Conservation (phyloP, 2,888 invertebrate genomes). For the Archips xylosteana region DNA sequence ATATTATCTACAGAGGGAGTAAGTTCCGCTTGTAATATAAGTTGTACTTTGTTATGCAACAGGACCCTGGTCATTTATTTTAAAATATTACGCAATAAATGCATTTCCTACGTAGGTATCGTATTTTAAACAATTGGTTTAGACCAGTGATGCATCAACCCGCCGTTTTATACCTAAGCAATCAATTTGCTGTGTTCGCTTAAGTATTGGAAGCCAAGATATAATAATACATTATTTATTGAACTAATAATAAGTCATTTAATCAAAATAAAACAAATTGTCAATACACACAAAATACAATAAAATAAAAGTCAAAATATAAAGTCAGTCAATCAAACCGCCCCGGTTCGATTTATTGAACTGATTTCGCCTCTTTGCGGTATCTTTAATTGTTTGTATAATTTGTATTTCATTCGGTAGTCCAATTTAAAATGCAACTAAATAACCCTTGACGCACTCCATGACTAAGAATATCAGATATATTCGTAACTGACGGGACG, state of each 20-base stretch:
- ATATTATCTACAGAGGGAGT: too few species aligned
- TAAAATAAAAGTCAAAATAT: too few species aligned
- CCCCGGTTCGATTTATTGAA: too few species aligned
- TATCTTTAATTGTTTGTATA: neutral
- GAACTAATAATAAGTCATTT: neutral
- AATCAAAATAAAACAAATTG: too few species aligned
- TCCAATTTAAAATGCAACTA: neutral
- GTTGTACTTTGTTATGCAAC: too few species aligned
- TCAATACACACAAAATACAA: too few species aligned
- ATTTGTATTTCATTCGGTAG: constrained; percentile 5
- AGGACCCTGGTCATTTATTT: too few species aligned
- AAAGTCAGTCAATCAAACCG: too few species aligned
- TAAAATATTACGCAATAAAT: neutral
- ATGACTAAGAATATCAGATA: too few species aligned
- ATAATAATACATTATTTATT: neutral
- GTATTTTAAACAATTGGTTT: neutral
- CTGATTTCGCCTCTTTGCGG: constrained; percentile 1
- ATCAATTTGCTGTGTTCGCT: neutral
- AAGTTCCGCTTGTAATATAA: too few species aligned
- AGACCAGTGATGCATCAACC: neutral
- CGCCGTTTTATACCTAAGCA: neutral
- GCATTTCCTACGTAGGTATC: neutral
- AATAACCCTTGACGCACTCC: neutral
- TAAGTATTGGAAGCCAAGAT: neutral
- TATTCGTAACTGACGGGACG: too few species aligned